Conservation (phyloP, 2,113 vertebrate species). For the rat (Rattus norvegicus) region GRCr8 NC_086032.1:82723001-82723500, state of each 20-base stretch:
- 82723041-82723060: background rate
- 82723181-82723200: conserved; percentile 3
- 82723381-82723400: background rate
- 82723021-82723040: background rate
- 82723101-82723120: background rate
- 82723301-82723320: background rate
- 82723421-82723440: background rate
- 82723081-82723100: background rate
- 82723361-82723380: background rate
- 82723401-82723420: background rate
- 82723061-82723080: background rate
- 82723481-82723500: background rate
- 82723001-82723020: too few species aligned
- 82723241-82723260: conserved; percentile 23
- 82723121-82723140: background rate
- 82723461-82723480: background rate
- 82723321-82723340: background rate
- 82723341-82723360: conserved; percentile 46
- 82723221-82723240: conserved; percentile 25
- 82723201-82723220: background rate
- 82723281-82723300: background rate
- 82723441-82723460: background rate
- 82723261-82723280: conserved; percentile 14
- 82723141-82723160: background rate
- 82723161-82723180: background rate